Conservation (phyloP, 2,888 invertebrate species). For the Lottia gigantea region DNA sequence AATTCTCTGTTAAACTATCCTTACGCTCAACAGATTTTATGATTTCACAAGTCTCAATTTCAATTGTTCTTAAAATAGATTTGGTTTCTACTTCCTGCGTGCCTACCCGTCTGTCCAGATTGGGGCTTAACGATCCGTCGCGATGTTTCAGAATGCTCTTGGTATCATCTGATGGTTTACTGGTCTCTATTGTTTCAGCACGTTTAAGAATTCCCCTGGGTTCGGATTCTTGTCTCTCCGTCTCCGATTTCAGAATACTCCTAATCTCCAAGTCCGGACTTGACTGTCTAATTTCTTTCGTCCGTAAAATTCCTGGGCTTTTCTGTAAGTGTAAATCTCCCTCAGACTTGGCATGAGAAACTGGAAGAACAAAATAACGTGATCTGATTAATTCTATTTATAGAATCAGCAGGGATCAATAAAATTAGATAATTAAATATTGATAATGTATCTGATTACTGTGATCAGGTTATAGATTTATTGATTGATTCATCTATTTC, state of each 20-base stretch:
- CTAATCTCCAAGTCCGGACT: constrained; percentile 36
- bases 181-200: constrained; percentile 31
- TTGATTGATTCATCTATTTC: too few relatives aligned
- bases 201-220: constrained; percentile 46
- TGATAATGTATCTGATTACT: too few relatives aligned
- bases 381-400: too few relatives aligned
- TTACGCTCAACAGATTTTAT: constrained; percentile 21
- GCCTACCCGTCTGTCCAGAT: constrained; percentile 12
- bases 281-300: constrained; percentile 24
- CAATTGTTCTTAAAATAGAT: constrained; percentile 8
- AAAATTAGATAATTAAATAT: too few relatives aligned
- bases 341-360: not conserved
- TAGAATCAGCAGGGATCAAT: too few relatives aligned
- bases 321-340: not conserved
- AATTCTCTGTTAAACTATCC: constrained; percentile 17
- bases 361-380: not conserved
- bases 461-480: too few relatives aligned
- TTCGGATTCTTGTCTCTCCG: constrained; percentile 31
- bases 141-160: constrained; percentile 42
- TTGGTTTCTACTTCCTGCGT: constrained; percentile 12
- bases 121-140: constrained; percentile 18
- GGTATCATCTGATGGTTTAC: constrained; percentile 32
- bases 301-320: constrained; percentile 19
- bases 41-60: constrained; percentile 7
- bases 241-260: constrained; percentile 38